Conservation (phyloP, 2,113 vertebrate genomes). For the Chaetodon auriga region DNA sequence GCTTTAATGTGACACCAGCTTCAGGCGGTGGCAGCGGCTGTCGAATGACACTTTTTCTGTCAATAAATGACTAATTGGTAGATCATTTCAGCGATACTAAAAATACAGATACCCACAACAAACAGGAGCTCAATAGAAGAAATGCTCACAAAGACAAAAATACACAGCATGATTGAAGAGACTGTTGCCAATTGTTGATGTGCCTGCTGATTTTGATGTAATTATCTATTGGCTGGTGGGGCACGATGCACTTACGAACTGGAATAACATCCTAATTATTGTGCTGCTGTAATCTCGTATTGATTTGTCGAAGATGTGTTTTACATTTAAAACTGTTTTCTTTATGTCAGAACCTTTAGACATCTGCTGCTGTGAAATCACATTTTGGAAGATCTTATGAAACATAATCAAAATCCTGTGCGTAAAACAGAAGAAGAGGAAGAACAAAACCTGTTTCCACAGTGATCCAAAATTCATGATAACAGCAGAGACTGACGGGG, state of each 20-base stretch:
- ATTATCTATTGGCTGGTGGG: too few species aligned
- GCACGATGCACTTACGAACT: background rate
- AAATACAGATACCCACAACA: background rate
- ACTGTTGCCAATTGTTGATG: background rate
- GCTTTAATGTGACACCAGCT: conserved; percentile 19
- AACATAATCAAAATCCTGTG: background rate
- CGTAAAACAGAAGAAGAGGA: too few species aligned
- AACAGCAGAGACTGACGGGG: background rate
- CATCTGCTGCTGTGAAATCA: background rate
- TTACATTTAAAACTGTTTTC: background rate
- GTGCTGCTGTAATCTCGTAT: too few species aligned
- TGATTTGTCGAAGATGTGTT: background rate
- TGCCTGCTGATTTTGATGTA: background rate
- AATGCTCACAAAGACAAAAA: background rate
- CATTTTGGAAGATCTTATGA: background rate
- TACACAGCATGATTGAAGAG: background rate
- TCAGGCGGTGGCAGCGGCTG: background rate
- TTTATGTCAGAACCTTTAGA: too few species aligned
- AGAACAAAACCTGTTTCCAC: background rate
- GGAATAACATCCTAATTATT: background rate
- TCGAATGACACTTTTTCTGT: background rate
- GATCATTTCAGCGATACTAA: too few species aligned
- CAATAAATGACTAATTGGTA: too few species aligned
- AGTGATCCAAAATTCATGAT: background rate
- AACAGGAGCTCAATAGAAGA: background rate